Evolutionary conservation across 2,797 vertebrate species (phyloP).

Genomic region (Galagoides demidoff): DNA sequence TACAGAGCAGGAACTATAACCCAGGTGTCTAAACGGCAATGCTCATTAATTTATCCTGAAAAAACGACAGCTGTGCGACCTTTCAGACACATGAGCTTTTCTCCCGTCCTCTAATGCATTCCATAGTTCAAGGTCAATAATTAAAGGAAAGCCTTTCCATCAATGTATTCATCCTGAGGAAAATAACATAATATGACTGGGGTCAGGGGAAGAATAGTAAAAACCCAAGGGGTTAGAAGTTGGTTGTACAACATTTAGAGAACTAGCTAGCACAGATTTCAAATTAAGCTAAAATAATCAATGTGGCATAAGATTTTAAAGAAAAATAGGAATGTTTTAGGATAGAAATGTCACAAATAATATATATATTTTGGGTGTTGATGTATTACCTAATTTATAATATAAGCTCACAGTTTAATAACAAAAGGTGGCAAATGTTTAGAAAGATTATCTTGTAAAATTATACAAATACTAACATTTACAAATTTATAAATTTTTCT

Average conservation of each 20-base stretch:
- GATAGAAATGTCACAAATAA: background rate
- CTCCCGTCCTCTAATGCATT: conserved; percentile 67
- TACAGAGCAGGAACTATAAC: conserved; percentile 66
- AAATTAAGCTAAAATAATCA: conserved; percentile 53
- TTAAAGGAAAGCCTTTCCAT: conserved; percentile 67
- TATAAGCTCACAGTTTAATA: background rate
- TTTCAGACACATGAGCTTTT: conserved; percentile 65
- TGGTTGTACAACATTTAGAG: background rate
- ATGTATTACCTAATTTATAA: background rate
- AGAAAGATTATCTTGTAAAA: background rate
- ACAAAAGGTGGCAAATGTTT: background rate
- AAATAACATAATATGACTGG: conserved; percentile 42
- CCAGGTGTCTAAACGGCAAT: conserved; percentile 76
- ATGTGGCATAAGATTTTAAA: conserved; percentile 44
- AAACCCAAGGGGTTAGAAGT: conserved; percentile 50
- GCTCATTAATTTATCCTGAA: conserved; percentile 76
- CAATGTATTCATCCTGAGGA: conserved; percentile 44
- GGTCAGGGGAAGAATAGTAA: background rate
- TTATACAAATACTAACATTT: background rate
- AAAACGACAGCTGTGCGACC: conserved; percentile 73
- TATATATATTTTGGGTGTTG: background rate
- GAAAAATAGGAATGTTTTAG: background rate
- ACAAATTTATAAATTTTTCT: background rate
- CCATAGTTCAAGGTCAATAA: conserved; percentile 80
- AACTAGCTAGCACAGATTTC: conserved; percentile 54